Conservation (phyloP, 1,140 invertebrate species). For the Leptopilina boulardi region DNA sequence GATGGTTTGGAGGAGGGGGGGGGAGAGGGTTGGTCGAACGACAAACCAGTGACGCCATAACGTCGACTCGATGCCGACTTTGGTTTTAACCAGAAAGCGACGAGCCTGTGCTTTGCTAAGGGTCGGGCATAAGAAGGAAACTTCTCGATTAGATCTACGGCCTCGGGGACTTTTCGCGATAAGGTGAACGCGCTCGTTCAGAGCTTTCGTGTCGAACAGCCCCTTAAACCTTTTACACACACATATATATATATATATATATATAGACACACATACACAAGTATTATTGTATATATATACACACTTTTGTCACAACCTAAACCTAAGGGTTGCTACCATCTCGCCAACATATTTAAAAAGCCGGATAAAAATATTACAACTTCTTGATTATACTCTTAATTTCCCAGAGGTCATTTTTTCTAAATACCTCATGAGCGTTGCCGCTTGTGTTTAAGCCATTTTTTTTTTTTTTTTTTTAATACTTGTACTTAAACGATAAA, state of each 20-base stretch:
- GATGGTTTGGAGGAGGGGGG: not conserved
- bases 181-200: conserved; percentile 64
- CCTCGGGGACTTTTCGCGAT: conserved; percentile 53
- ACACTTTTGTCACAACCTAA: not conserved
- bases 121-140: conserved; percentile 60
- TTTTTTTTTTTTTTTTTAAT: no score
- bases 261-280: no score
- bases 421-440: not conserved
- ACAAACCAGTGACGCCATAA: conserved; percentile 33
- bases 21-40: conserved; percentile 36
- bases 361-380: conserved; percentile 33
- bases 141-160: conserved; percentile 58
- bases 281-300: not conserved
- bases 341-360: conserved; percentile 24
- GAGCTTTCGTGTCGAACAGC: conserved; percentile 63
- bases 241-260: not conserved
- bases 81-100: conserved; percentile 38
- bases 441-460: not conserved
- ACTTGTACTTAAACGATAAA: not conserved
- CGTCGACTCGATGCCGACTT: conserved; percentile 35
- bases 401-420: conserved; percentile 26
- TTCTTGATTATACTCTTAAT: conserved; percentile 24
- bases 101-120: conserved; percentile 36
- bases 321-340: not conserved
- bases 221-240: conserved; percentile 22